Conservation (phyloP, 1,140 invertebrate genomes). For the Carposina sasakii region DNA sequence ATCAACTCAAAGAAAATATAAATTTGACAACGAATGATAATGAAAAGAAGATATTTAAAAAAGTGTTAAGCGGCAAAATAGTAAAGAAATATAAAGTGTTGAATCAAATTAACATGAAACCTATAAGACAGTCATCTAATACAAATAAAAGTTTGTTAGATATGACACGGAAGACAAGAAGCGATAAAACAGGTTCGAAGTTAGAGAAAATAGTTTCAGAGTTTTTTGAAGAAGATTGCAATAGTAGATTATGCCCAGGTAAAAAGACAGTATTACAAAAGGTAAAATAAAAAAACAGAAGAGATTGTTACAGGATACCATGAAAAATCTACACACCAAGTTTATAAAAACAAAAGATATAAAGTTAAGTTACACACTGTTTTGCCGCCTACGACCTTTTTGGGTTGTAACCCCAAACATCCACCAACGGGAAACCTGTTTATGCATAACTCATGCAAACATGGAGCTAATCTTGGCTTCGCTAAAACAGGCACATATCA, state of each 20-base stretch:
- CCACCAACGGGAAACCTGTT: background rate
- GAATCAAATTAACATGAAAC: too few species aligned
- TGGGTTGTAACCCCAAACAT: background rate
- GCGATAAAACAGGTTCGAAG: too few species aligned
- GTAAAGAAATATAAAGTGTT: too few species aligned
- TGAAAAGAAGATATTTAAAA: too few species aligned
- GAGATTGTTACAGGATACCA: background rate
- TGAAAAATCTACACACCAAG: background rate
- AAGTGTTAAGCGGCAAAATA: too few species aligned
- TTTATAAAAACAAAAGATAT: background rate
- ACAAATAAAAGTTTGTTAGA: too few species aligned
- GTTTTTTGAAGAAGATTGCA: conserved; percentile 1
- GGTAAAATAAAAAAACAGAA: background rate
- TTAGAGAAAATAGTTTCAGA: background rate
- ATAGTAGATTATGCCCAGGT: background rate
- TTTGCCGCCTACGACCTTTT: background rate
- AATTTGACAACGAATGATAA: too few species aligned
- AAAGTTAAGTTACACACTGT: background rate
- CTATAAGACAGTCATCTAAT: too few species aligned
- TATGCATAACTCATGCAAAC: conserved; percentile 5
- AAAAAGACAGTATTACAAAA: background rate
- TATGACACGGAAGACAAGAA: too few species aligned
- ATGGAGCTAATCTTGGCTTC: background rate
- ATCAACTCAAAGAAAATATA: too few species aligned
- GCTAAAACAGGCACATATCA: background rate